Base-by-base conservation (phyloP, 2,888 invertebrate species). In the Brachyptera putata region DNA sequence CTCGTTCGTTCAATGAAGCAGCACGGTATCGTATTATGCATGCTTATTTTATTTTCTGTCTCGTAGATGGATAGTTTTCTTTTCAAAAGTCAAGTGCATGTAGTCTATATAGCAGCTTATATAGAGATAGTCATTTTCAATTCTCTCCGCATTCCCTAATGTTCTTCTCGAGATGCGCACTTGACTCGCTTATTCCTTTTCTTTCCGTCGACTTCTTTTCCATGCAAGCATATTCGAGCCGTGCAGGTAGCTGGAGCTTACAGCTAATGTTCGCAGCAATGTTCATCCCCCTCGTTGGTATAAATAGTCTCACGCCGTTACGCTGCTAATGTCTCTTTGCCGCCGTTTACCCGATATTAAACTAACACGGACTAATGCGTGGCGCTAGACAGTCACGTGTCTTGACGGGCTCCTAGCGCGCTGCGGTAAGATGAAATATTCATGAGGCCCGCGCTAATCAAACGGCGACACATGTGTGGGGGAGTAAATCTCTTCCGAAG, bases 41-140 rank as follows among this genome's bases (percentile, higher is more conserved):
- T 46, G 30, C 7, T 46, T 21, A 9, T 21, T 46, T 46, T 22
- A 46, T 46, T 5, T 24, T n/a, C 18, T 46, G 11, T 60, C 41
- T 50, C 56, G 26, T 16, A 55, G 41, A 55, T 46, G 43, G 53
- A 56, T 43, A 25, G 53, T 34, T 25, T 55, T 55, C 22, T 39
- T 60, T 58, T 48, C 49, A 36, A 21, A n/a, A 18, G 48, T 48
- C 25, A 48, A 58, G 48, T 50, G n/a, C n/a, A n/a, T n/a, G n/a
- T n/a, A n/a, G n/a, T n/a, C n/a, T n/a, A 58, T 58, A 39, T 39
- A 50, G 39, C 34, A 26, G 58, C 58, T 59, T 59, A 59, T 7
- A 46, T 46, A 46, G 24, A 24, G 46, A 43, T 21, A 43, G 43
- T 43, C 43, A 30, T 48, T 25, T 56, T 60, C 56, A 56, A 56